phyloP scores from a whole-genome alignment of 1,140 invertebrate genomes.

The Anastatus disparis region DNA sequence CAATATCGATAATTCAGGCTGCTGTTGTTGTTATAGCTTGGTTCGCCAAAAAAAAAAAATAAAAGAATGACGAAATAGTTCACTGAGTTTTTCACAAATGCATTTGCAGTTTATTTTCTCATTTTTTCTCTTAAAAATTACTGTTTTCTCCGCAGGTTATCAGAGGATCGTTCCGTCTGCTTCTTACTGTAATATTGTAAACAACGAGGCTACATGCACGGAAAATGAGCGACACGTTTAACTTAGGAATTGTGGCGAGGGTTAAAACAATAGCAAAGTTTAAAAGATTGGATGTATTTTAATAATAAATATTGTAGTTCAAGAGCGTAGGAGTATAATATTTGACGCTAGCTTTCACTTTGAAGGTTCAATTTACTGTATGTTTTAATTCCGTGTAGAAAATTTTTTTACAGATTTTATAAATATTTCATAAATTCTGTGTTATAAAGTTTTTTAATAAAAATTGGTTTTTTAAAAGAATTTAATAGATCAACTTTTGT shows the following conservation, averaged over 20 bases:
- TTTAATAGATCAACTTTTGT: too few relatives aligned
- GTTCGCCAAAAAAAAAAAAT: constrained; percentile 46
- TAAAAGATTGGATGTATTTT: constrained; percentile 8
- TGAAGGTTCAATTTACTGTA: too few relatives aligned
- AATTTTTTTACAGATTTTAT: too few relatives aligned
- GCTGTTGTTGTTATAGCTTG: too few relatives aligned
- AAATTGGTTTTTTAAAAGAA: too few relatives aligned
- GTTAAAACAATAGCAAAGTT: constrained; percentile 7
- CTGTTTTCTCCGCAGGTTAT: constrained; percentile 48
- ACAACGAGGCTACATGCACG: constrained; percentile 41
- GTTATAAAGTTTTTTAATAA: too few relatives aligned
- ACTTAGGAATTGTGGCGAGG: background rate
- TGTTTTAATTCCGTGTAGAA: too few relatives aligned
- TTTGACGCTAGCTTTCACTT: too few relatives aligned
- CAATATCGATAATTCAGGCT: constrained; percentile 59
- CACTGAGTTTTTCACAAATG: constrained; percentile 50
- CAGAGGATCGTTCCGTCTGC: constrained; percentile 24
- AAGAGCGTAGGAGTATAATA: too few relatives aligned
- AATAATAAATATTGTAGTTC: constrained; percentile 12
- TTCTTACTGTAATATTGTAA: constrained; percentile 40
- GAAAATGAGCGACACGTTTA: constrained; percentile 21
- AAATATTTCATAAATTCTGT: too few relatives aligned
- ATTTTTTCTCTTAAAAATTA: constrained; percentile 47
- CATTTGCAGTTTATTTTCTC: constrained; percentile 47
- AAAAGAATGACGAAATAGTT: constrained; percentile 34